Evolutionary conservation across 2,797 vertebrate genomes (phyloP), one percentile per base, ranked within the genome.

Genomic region (Limosa lapponica): DNA sequence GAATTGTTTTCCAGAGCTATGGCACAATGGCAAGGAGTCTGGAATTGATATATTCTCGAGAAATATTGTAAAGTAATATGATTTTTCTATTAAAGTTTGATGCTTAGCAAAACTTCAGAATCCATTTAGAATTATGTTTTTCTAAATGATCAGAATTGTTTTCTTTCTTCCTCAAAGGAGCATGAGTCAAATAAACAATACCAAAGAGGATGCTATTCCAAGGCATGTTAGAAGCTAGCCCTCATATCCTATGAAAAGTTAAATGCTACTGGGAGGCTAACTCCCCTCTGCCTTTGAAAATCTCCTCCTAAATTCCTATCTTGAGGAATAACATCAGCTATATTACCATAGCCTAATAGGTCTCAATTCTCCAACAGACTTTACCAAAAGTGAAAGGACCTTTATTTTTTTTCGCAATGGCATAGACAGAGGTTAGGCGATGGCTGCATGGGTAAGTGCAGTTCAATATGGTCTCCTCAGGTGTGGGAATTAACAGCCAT

Each of bases 61-160:
- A 87, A 86, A 72, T 72, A 69, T 8, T 66, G 22, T 34, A 57
- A 92, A 79, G 25, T 41, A 82, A 77, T 57, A 52, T 5, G n/a
- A 70, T 75, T 87, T 89, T 92, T 93, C 87, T 79, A 11, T 86
- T 79, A 34, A 70, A 79, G 30, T 82, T 70, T 77, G 70, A 51
- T 66, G 67, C 55, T 84, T 78, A 80, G 8, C 41, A 89, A 89
- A 92, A 64, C 59, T 81, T 90, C 9, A 1, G 85, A 86, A 90
- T 70, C 66, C 52, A 61, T 67, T 81, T 64, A 66, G 77, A 90
- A 80, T 61, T 39, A 28, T 24, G 41, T 70, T 95, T 93, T 91
- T 71, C 59, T 91, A 90, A 94, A 94, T 34, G 5, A 92, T 71
- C 48, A 58, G 73, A 89, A 82, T 32, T 79, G 36, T 93, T 96